phyloP scores from a whole-genome alignment of 2,113 vertebrate species.

The Pao palembangensis region DNA sequence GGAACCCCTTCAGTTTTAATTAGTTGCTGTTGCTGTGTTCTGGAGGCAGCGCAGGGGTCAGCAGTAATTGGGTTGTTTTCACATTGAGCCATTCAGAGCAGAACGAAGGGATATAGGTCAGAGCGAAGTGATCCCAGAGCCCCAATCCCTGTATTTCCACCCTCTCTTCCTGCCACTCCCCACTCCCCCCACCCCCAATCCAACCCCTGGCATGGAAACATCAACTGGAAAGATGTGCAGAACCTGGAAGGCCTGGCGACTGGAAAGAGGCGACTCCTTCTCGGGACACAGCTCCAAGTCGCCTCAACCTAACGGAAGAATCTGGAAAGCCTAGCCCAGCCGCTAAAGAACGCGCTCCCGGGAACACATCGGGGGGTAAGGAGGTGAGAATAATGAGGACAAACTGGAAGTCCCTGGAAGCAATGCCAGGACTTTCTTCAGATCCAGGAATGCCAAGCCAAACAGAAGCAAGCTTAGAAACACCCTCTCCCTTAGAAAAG shows the following conservation, averaged over 20 bases:
- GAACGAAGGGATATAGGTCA: constrained; percentile 71
- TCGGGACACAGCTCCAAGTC: constrained; percentile 41
- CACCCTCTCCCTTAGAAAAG: too few species aligned
- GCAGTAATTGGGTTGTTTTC: constrained; percentile 74
- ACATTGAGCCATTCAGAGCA: constrained; percentile 68
- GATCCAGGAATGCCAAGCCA: constrained; percentile 54
- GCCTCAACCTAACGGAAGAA: constrained; percentile 64
- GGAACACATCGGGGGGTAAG: constrained; percentile 48
- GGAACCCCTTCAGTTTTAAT: constrained; percentile 71
- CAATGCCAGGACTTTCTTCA: constrained; percentile 44
- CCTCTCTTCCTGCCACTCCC: constrained; percentile 33
- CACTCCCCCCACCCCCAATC: neutral
- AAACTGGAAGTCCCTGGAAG: constrained; percentile 25
- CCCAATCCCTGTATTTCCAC: constrained; percentile 39
- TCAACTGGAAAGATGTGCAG: constrained; percentile 66
- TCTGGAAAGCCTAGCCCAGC: constrained; percentile 52
- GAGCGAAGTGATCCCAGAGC: constrained; percentile 58
- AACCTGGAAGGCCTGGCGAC: constrained; percentile 60
- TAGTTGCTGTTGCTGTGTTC: constrained; percentile 66
- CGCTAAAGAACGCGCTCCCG: constrained; percentile 60
- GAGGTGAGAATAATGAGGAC: constrained; percentile 35
- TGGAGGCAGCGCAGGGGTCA: constrained; percentile 67
- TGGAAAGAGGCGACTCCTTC: constrained; percentile 63
- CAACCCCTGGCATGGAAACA: constrained; percentile 43
- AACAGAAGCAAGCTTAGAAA: constrained; percentile 39